phyloP scores from a whole-genome alignment of 30 jellyfish, hydroid and myxozoan species.

The Aurelia sp. region DNA sequence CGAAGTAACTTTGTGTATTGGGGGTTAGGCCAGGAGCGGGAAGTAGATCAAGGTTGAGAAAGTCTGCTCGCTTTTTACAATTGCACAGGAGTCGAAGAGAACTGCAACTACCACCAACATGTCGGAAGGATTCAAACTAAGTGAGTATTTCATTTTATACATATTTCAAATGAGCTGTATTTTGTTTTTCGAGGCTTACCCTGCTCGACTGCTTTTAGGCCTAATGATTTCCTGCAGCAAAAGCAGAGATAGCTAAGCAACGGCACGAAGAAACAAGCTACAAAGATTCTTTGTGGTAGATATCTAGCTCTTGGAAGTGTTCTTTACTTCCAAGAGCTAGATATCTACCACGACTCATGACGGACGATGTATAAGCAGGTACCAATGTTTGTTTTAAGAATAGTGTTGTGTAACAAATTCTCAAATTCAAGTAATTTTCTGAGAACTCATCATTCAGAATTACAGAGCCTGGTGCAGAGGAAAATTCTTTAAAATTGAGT shows the following conservation, averaged over 20 bases:
- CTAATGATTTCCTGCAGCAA: neutral
- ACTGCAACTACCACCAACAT: neutral
- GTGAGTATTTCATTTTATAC: neutral
- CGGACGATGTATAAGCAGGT: no score
- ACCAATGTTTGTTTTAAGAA: no score
- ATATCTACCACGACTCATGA: no score
- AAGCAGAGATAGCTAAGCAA: no score
- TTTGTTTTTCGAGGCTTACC: neutral
- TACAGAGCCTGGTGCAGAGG: no score
- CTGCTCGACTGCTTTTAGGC: neutral
- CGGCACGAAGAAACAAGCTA: neutral
- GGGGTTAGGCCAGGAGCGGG: neutral
- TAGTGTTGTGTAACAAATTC: no score
- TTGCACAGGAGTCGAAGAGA: neutral
- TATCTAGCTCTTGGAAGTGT: no score
- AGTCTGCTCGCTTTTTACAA: neutral
- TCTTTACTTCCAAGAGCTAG: no score
- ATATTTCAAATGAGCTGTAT: neutral
- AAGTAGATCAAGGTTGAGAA: neutral
- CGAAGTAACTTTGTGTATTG: neutral
- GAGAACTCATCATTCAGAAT: no score
- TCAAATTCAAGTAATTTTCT: no score
- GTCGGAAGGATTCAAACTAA: slow-evolving; percentile 12
- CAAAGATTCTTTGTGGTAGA: no score
- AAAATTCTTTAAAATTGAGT: no score